These are phyloP conservation scores for Branchipolynoe longqiensis DNA, from an alignment of 2,888 invertebrate genomes.

Conservation along the genomic window DNA sequence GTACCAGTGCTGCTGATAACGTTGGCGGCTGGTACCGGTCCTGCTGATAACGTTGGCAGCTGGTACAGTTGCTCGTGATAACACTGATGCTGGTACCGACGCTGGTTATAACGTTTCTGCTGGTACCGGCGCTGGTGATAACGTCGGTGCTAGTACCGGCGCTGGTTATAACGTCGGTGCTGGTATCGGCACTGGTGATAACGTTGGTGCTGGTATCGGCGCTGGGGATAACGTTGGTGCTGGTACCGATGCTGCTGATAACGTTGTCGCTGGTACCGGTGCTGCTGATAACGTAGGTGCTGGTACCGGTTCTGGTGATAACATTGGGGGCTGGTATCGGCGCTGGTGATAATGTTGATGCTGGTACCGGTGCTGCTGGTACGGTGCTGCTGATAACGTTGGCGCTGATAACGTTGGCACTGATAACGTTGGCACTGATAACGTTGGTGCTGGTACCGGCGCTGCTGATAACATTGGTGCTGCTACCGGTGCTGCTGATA, in stretches of 20 bases:
- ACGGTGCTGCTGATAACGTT: neutral
- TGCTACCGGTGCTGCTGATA: neutral
- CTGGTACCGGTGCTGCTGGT: neutral
- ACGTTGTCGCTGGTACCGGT: neutral
- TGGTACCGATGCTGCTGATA: neutral
- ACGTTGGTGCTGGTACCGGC: no score
- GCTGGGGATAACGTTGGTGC: neutral
- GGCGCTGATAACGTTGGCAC: neutral
- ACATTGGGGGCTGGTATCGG: neutral
- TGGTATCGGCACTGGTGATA: neutral
- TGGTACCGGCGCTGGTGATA: no score
- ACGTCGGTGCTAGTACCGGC: neutral
- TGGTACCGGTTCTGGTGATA: neutral
- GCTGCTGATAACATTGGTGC: no score
- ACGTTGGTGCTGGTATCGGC: neutral
- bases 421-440: no score
- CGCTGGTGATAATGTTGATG: neutral
- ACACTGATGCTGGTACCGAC: no score
- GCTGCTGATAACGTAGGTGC: neutral
- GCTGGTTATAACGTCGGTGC: neutral
- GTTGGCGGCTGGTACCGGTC: neutral
- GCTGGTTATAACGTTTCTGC: no score
- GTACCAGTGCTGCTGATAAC: conserved; percentile 5
- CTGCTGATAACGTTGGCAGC: no score
- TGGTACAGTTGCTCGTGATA: neutral